Evolutionary conservation across 2,797 vertebrate genomes (phyloP).

Genomic region (Sandelia bainsii): DNA sequence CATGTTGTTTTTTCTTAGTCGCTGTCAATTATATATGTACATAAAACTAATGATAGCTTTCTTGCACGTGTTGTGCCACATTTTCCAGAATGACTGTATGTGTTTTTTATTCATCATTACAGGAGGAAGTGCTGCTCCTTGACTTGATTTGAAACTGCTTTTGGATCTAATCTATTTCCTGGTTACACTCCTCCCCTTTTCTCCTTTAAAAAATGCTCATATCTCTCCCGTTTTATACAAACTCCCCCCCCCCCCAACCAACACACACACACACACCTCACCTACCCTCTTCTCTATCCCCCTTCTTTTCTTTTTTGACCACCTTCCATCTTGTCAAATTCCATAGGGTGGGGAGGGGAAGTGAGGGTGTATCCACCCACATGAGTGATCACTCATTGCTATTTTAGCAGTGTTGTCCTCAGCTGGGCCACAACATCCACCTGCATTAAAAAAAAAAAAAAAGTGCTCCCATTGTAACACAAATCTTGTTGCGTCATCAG

Average conservation of each 20-base stretch:
- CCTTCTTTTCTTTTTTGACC: constrained; percentile 48
- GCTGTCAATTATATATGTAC: too few relatives aligned
- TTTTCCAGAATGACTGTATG: constrained; percentile 7
- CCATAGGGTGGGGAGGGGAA: constrained; percentile 69
- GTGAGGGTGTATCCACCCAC: constrained; percentile 73
- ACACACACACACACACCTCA: not conserved
- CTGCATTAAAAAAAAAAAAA: constrained; percentile 40
- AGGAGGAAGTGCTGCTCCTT: constrained; percentile 54
- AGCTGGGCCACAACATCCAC: constrained; percentile 64
- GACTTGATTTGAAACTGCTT: constrained; percentile 72
- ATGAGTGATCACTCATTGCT: constrained; percentile 76
- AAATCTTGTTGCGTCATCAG: constrained; percentile 43
- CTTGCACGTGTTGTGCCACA: not conserved
- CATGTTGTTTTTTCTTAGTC: constrained; percentile 1
- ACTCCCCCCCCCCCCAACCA: not conserved
- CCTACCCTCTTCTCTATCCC: not conserved
- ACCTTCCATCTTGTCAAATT: constrained; percentile 78
- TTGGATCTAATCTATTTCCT: constrained; percentile 73
- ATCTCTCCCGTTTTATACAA: constrained; percentile 48
- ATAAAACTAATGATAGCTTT: too few relatives aligned
- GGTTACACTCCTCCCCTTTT: constrained; percentile 41
- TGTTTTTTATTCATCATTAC: constrained; percentile 27
- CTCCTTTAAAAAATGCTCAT: constrained; percentile 43
- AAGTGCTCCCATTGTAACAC: constrained; percentile 7
- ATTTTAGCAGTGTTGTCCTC: constrained; percentile 68